Percentiles rank a stretch among this genome's conserved stretches.
phyloP scores from a whole-genome alignment of 1,140 invertebrate genomes.

The Paramacrobiotus metropolitanus region DNA sequence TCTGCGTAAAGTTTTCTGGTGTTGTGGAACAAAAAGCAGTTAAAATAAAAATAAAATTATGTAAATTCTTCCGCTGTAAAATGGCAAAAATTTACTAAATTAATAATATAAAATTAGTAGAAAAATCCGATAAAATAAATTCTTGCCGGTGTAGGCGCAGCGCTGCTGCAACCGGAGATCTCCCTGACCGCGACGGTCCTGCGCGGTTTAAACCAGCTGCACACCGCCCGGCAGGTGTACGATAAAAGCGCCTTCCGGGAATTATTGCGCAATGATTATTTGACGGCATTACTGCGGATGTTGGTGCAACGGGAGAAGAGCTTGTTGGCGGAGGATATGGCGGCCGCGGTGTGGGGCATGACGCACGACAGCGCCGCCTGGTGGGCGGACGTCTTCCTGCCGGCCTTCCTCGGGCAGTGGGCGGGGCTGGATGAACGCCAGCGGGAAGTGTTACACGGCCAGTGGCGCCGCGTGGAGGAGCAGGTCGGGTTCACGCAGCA shows the following conservation, averaged over 20 bases:
- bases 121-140: too few relatives aligned
- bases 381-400: background rate
- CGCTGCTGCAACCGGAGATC: conserved; percentile 1
- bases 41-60: too few relatives aligned
- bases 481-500: background rate
- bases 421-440: background rate
- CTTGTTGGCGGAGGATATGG: background rate
- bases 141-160: background rate
- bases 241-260: background rate
- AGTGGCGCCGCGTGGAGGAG: background rate
- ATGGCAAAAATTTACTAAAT: too few relatives aligned
- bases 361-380: background rate
- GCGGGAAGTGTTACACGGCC: background rate
- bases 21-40: too few relatives aligned
- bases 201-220: background rate
- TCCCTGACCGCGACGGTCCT: background rate
- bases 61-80: too few relatives aligned
- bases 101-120: too few relatives aligned
- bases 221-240: background rate
- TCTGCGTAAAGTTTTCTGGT: too few relatives aligned
- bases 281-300: background rate
- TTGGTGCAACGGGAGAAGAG: background rate
- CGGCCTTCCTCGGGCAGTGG: background rate
- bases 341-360: background rate
- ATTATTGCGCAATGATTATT: background rate